A percentile compares a stretch with the other conserved stretches of the same genome.
These are phyloP conservation scores for Pycnomerus fuliginosus DNA, from an alignment of 2,888 invertebrate genomes.

Conservation along the genomic window DNA sequence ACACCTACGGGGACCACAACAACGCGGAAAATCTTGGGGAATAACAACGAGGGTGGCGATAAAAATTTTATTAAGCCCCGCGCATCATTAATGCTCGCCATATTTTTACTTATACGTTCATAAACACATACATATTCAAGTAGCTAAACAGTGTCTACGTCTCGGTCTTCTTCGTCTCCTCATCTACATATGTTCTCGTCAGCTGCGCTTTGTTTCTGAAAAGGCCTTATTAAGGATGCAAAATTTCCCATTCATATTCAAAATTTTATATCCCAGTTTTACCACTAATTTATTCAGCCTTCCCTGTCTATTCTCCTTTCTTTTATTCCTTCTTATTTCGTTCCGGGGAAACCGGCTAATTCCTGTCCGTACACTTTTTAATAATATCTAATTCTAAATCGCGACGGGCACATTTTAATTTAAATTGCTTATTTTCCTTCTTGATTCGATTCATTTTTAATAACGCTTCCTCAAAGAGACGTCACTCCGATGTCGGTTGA, in stretches of 20 bases:
- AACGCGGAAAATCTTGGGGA: background rate
- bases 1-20: conserved; percentile 34
- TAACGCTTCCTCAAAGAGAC: no score
- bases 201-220: conserved; percentile 60
- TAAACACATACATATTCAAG: conserved; percentile 26
- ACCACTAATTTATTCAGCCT: conserved; percentile 75
- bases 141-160: conserved; percentile 23
- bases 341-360: conserved; percentile 40
- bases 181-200: conserved; percentile 64
- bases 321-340: conserved; percentile 36
- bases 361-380: conserved; percentile 29
- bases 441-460: no score
- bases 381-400: no score
- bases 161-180: conserved; percentile 40
- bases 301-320: conserved; percentile 39
- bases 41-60: background rate
- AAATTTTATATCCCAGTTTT: conserved; percentile 82
- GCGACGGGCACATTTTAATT: conserved; percentile 22
- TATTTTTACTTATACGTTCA: conserved; percentile 15
- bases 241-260: conserved; percentile 88
- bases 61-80: conserved; percentile 1
- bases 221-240: conserved; percentile 81
- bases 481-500: no score
- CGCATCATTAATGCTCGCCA: conserved; percentile 1
- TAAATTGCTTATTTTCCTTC: conserved; percentile 20